A percentile compares a stretch with the other conserved stretches of the same genome.
These are phyloP conservation scores for Pipistrellus nathusii DNA, from an alignment of 2,797 vertebrate genomes.

Conservation along the genomic window DNA sequence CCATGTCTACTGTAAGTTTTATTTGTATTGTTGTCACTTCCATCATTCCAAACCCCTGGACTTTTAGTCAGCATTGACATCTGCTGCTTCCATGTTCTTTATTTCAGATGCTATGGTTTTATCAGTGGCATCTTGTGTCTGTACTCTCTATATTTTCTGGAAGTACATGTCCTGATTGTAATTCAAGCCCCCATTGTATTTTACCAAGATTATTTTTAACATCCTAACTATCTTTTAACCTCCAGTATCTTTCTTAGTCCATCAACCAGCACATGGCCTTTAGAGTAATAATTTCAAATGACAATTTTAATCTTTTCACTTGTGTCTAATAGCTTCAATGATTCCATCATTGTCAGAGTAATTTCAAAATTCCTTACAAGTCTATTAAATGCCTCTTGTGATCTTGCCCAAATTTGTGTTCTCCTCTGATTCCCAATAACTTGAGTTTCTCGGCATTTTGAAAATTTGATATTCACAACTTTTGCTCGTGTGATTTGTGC, in stretches of 20 bases:
- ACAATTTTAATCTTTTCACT: conserved; percentile 41
- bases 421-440: not conserved
- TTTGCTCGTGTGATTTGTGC: not conserved
- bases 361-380: conserved; percentile 49
- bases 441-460: conserved; percentile 16
- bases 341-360: conserved; percentile 54
- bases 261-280: not conserved
- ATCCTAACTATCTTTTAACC: not conserved
- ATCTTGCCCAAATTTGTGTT: conserved; percentile 18
- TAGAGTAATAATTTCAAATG: conserved; percentile 13
- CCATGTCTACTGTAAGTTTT: not conserved
- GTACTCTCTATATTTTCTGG: not conserved
- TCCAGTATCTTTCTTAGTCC: not conserved
- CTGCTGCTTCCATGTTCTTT: not conserved
- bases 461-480: not conserved
- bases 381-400: conserved; percentile 6
- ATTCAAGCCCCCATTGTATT: not conserved
- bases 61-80: not conserved
- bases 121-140: not conserved
- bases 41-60: not conserved
- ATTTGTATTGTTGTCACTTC: not conserved
- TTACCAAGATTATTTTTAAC: not conserved
- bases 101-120: not conserved
- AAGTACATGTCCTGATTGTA: not conserved
- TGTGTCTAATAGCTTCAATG: conserved; percentile 11